Conservation (phyloP, 92 coral and sea anemone species). For the Phenganax marumi region DNA sequence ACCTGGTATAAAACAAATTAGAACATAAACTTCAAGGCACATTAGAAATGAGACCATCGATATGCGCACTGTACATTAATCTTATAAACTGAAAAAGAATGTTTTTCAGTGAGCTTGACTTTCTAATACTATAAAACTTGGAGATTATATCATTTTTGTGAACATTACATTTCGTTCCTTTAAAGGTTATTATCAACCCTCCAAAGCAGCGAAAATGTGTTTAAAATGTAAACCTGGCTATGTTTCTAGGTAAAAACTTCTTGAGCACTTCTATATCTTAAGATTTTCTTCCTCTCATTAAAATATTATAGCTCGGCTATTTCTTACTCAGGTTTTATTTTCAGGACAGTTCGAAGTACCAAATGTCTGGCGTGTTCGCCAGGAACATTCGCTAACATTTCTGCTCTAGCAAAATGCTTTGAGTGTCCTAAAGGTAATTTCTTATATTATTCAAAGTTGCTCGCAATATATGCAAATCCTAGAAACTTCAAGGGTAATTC, state of each 20-base stretch:
- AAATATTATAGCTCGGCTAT: background rate
- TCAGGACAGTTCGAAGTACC: background rate
- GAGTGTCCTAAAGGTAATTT: conserved; percentile 12
- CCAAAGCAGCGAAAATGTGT: background rate
- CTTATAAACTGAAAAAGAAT: no score
- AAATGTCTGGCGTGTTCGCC: conserved; percentile 8
- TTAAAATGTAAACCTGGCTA: background rate
- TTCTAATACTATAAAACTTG: no score
- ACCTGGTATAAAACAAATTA: background rate
- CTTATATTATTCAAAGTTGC: background rate
- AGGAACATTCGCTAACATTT: conserved; percentile 21
- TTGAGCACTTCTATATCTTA: no score
- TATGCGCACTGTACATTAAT: no score
- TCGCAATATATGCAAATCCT: background rate
- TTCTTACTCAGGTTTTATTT: background rate
- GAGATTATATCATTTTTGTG: no score
- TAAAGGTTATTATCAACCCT: conserved; percentile 8
- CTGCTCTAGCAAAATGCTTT: conserved; percentile 15
- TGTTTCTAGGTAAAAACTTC: background rate
- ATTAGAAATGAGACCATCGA: no score
- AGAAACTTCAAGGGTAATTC: background rate
- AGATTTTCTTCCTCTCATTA: background rate
- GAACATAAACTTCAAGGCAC: no score
- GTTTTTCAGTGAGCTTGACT: no score
- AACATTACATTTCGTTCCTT: background rate